Conservation (phyloP, 2,113 vertebrate species). For the Hymenochirus boettgeri region DNA sequence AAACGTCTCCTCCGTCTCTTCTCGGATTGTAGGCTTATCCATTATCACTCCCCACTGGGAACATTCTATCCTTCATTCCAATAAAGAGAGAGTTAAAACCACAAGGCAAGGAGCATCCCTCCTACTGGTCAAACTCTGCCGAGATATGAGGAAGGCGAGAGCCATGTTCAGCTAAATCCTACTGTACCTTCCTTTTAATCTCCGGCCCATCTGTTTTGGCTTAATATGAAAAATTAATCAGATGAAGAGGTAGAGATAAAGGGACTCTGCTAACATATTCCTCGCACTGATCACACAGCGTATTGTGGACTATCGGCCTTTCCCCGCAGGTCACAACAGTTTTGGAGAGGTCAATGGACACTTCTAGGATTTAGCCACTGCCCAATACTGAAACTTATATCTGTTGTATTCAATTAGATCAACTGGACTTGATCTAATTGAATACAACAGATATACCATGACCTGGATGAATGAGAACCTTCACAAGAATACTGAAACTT, state of each 20-base stretch:
- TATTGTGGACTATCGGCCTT: not conserved
- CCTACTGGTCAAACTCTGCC: constrained; percentile 31
- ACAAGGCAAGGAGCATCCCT: constrained; percentile 7
- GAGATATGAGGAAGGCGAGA: constrained; percentile 17
- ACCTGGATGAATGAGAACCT: too few species aligned
- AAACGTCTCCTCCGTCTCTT: too few species aligned
- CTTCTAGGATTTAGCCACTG: too few species aligned
- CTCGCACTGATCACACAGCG: constrained; percentile 10
- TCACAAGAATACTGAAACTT: too few species aligned
- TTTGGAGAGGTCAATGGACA: too few species aligned
- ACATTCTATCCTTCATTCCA: not conserved
- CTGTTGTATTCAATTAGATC: too few species aligned
- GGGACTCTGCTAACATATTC: not conserved
- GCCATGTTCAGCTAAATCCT: constrained; percentile 37
- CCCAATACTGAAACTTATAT: too few species aligned
- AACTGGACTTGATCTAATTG: too few species aligned
- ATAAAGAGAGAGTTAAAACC: constrained; percentile 23
- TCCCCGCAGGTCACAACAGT: too few species aligned
- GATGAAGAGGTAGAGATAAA: constrained; percentile 40
- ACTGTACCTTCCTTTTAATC: constrained; percentile 37
- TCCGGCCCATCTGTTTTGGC: constrained; percentile 41
- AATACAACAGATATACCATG: too few species aligned
- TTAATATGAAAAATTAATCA: constrained; percentile 45
- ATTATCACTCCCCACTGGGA: not conserved
- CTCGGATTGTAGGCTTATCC: not conserved